Evolutionary conservation across 2,888 invertebrate species (phyloP), one percentile per base, ranked within the genome.

Genomic region (Eurois occulta): DNA sequence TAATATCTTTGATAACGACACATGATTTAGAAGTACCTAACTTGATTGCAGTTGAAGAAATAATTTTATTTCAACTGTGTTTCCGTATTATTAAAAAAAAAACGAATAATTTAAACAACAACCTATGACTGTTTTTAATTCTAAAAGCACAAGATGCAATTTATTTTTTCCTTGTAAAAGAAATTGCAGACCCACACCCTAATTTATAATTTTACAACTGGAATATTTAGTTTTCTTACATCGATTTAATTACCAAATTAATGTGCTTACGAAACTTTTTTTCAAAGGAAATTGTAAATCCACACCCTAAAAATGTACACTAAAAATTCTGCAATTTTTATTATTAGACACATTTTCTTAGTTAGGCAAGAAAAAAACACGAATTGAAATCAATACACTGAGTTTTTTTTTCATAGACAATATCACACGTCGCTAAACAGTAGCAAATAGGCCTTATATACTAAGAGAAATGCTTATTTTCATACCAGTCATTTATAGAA

Each of bases 371-470:
- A 7, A 38, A 64, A 67, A 71, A 55, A 74, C 62, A 24, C 0
- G 35, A n/a, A n/a, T n/a, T 32, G 32, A 68, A 64, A 55, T 55
- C 24, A 46, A 64, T 21, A 81, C 32, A 62, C 2, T 5, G 2
- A 11, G 52, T 55, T 32, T 10, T 60, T 62, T 62, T 35, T 64
- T 8, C 28, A 48, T 11, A 64, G 43, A 62, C 65, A 60, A 78
- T 81, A 81, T 81, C 84, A 81, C 81, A 81, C 83, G n/a, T 78
- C 13, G n/a, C 52, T 72, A 72, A 46, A 64, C 16, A 72, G 60
- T 84, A 76, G 77, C 71, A 82, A 82, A 64, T 84, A 81, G 80
- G 80, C 81, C 84, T 60, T 72, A 52, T 10, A 62, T 75, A 84
- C 10, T 74, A 71, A 83, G 38, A 80, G 2, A 83, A 81, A 77